Percentiles rank a stretch among this genome's conserved stretches.
Evolutionary conservation across 2,797 vertebrate genomes (phyloP).

Genomic region (Sebastes matsubarae): DNA sequence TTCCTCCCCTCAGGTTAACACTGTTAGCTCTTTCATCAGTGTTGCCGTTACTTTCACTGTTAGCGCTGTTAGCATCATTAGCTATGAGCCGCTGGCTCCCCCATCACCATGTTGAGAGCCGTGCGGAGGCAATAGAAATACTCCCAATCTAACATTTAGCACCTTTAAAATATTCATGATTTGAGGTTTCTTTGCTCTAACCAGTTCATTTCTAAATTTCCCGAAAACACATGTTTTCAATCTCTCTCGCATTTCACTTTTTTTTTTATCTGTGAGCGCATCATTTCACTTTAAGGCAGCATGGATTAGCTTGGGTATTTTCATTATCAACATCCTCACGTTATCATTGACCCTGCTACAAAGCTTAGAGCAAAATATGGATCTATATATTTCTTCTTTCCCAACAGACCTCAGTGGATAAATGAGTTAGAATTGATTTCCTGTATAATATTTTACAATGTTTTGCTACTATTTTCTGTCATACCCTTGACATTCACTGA

Average conservation of each 20-base stretch:
- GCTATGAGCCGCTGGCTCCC: too few species aligned
- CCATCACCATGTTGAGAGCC: too few species aligned
- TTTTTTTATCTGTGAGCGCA: background rate
- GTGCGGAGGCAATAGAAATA: too few species aligned
- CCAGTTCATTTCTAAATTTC: background rate
- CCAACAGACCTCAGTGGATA: conserved; percentile 1
- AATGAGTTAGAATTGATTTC: conserved; percentile 38
- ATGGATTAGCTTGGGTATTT: background rate
- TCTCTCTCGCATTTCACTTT: background rate
- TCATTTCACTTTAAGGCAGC: background rate
- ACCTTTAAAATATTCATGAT: too few species aligned
- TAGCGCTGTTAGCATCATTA: too few species aligned
- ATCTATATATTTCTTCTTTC: conserved; percentile 13
- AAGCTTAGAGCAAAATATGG: conserved; percentile 10
- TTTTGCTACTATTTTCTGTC: conserved; percentile 8
- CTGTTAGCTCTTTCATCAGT: too few species aligned
- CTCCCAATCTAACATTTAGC: too few species aligned
- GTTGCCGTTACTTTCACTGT: too few species aligned
- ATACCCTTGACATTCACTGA: conserved; percentile 7
- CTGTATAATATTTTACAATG: conserved; percentile 15
- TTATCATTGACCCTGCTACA: background rate
- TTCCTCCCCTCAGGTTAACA: too few species aligned
- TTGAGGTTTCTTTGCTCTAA: background rate
- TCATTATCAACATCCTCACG: background rate
- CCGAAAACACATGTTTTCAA: background rate